Percentiles rank a stretch among this genome's conserved stretches.
phyloP scores from a whole-genome alignment of 2,797 vertebrate genomes.

The Ctenochaetus hawaiiensis region DNA sequence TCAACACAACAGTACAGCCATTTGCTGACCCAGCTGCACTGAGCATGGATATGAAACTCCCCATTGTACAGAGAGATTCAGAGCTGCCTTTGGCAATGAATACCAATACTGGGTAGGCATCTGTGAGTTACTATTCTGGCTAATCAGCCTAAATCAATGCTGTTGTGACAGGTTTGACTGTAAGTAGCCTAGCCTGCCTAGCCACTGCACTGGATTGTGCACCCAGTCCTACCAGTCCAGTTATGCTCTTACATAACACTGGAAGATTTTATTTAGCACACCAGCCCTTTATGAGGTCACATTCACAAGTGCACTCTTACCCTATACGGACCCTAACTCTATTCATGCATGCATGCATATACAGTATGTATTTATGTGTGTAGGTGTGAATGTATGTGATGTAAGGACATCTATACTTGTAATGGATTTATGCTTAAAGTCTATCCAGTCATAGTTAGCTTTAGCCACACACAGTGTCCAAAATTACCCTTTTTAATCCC shows the following conservation, averaged over 20 bases:
- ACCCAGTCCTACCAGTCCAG: conserved; percentile 66
- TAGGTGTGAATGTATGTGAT: no score
- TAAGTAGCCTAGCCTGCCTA: conserved; percentile 64
- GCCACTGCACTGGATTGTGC: conserved; percentile 33
- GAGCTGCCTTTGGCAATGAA: conserved; percentile 59
- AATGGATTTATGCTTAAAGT: conserved; percentile 12
- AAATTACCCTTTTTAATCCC: no score
- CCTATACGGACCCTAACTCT: neutral
- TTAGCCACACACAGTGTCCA: neutral
- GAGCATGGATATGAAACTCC: conserved; percentile 51
- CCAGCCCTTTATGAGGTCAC: conserved; percentile 6
- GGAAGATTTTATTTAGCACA: conserved; percentile 49
- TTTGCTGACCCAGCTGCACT: conserved; percentile 61
- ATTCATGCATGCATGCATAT: neutral
- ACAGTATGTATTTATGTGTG: neutral
- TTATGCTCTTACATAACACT: conserved; percentile 66
- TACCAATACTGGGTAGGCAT: conserved; percentile 49
- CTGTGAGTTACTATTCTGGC: conserved; percentile 56
- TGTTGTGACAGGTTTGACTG: conserved; percentile 69
- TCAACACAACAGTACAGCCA: conserved; percentile 17
- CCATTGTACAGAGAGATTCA: conserved; percentile 54
- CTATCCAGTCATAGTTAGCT: neutral
- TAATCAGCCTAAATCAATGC: conserved; percentile 72
- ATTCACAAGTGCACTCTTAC: conserved; percentile 5
- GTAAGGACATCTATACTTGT: no score